phyloP scores from a whole-genome alignment of 1,140 invertebrate species.

The Riptortus pedestris region DNA sequence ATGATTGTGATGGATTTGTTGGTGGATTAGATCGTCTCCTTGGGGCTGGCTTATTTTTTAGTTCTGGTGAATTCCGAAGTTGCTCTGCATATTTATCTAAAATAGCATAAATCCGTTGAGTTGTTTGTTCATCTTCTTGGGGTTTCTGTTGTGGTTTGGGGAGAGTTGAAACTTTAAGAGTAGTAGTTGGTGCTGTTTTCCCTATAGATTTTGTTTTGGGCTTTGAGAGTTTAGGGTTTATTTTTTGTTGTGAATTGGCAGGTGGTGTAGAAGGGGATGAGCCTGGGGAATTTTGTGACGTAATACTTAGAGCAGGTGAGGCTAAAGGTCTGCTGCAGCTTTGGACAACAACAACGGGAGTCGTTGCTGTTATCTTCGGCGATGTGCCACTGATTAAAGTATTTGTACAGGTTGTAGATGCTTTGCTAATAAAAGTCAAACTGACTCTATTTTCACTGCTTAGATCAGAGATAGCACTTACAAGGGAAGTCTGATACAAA shows the following conservation, averaged over 20 bases:
- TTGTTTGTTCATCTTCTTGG: constrained; percentile 69
- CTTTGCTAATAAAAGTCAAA: constrained; percentile 27
- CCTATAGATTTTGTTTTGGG: constrained; percentile 41
- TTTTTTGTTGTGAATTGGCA: constrained; percentile 29
- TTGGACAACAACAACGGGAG: constrained; percentile 48
- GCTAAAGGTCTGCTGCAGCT: constrained; percentile 49
- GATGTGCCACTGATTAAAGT: constrained; percentile 19
- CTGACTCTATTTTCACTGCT: constrained; percentile 28
- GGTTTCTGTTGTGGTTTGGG: constrained; percentile 62
- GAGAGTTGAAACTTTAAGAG: constrained; percentile 49
- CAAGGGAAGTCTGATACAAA: constrained; percentile 26
- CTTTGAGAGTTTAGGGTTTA: constrained; percentile 32
- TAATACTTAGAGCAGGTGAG: constrained; percentile 47
- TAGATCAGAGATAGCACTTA: constrained; percentile 28
- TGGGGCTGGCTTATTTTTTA: constrained; percentile 70
- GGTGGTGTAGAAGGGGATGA: constrained; percentile 35
- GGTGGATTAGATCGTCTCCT: constrained; percentile 60
- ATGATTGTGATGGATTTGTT: constrained; percentile 54
- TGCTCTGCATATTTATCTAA: constrained; percentile 70
- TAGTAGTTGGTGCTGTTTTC: constrained; percentile 42
- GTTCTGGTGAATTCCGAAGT: constrained; percentile 62
- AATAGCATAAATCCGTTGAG: constrained; percentile 68
- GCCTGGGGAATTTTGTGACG: constrained; percentile 51
- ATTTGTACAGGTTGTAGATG: constrained; percentile 20
- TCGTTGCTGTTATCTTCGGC: constrained; percentile 42